Conservation (phyloP, 1,140 invertebrate species). For the Pissodes strobi region DNA sequence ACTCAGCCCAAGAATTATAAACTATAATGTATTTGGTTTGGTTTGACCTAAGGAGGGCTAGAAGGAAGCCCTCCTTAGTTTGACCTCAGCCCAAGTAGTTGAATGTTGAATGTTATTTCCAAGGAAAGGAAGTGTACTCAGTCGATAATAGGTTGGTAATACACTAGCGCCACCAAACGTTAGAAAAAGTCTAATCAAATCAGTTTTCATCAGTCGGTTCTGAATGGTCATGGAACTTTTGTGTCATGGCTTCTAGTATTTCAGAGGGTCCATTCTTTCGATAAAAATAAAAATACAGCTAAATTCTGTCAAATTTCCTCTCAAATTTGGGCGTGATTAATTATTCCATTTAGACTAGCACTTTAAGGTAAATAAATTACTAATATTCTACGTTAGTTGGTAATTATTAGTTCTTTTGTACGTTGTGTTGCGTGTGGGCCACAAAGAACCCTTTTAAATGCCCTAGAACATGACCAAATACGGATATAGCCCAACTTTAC, state of each 20-base stretch:
- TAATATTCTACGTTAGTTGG: background rate
- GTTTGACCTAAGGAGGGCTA: too few species aligned
- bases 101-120: too few species aligned
- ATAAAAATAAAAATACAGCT: conserved; percentile 24
- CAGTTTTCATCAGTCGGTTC: conserved; percentile 24
- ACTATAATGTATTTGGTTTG: too few species aligned
- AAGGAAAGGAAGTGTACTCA: too few species aligned
- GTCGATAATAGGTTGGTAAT: too few species aligned
- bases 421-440: conserved; percentile 29
- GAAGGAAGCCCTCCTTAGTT: too few species aligned
- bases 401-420: conserved; percentile 12
- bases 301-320: background rate
- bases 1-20: too few species aligned
- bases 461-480: background rate
- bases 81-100: too few species aligned
- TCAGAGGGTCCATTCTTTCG: conserved; percentile 10
- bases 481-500: background rate
- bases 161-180: conserved; percentile 10
- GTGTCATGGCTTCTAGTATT: conserved; percentile 30
- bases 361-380: conserved; percentile 3
- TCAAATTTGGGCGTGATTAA: background rate
- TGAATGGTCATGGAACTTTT: conserved; percentile 19
- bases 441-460: conserved; percentile 26
- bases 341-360: background rate
- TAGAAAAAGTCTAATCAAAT: conserved; percentile 4